phyloP scores from a whole-genome alignment of 2,113 vertebrate genomes.

The Solenodon paradoxus region DNA sequence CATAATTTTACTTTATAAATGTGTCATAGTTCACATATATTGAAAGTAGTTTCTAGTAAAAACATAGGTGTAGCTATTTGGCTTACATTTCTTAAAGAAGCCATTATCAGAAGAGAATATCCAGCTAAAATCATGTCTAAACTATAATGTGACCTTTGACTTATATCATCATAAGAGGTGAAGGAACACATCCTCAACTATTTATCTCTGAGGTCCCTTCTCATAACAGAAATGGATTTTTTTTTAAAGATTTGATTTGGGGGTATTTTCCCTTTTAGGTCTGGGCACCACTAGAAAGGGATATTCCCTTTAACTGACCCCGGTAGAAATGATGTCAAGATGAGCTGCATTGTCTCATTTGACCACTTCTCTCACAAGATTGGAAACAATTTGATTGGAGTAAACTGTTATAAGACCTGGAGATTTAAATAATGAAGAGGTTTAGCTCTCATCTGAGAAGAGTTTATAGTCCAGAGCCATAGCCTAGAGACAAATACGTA shows the following conservation, averaged over 20 bases:
- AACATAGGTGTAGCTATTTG: background rate
- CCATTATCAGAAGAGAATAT: background rate
- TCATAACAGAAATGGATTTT: background rate
- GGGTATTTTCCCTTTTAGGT: background rate
- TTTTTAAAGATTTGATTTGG: background rate
- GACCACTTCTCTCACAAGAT: constrained; percentile 39
- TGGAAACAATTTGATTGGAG: constrained; percentile 69
- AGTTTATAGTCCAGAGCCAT: constrained; percentile 74
- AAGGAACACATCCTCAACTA: background rate
- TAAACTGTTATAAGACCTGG: constrained; percentile 72
- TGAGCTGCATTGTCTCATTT: constrained; percentile 59
- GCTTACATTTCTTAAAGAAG: constrained; percentile 11
- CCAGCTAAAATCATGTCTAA: background rate
- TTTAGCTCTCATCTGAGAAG: constrained; percentile 75
- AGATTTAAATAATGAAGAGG: constrained; percentile 80
- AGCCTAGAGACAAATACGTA: constrained; percentile 76
- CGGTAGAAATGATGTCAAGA: constrained; percentile 7
- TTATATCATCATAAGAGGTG: background rate
- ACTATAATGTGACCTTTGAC: background rate
- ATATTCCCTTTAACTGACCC: background rate
- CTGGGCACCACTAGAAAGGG: background rate
- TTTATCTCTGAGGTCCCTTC: background rate
- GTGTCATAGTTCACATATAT: background rate
- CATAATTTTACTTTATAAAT: background rate
- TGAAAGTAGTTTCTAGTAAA: constrained; percentile 5